These are phyloP conservation scores for Tiliqua scincoides DNA, from an alignment of 2,113 vertebrate species.

Conservation along the genomic window DNA sequence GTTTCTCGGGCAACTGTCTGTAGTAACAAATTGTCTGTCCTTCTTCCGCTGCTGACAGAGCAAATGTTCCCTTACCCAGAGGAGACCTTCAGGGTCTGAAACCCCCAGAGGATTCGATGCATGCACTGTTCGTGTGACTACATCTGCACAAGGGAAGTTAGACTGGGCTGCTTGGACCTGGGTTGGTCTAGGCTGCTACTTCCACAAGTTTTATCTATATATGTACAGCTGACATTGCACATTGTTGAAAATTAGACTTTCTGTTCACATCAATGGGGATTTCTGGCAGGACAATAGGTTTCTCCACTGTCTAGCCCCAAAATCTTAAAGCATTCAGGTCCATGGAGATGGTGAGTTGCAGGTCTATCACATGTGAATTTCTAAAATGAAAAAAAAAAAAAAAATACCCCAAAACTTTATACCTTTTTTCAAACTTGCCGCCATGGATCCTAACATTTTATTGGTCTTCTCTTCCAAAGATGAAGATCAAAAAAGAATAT, in stretches of 20 bases:
- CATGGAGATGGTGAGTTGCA: not conserved
- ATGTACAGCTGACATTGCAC: not conserved
- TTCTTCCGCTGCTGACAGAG: no score
- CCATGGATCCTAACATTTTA: not conserved
- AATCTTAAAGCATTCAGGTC: not conserved
- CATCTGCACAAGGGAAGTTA: no score
- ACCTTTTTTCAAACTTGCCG: not conserved
- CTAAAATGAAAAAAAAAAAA: not conserved
- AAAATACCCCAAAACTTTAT: not conserved
- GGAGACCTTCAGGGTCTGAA: no score
- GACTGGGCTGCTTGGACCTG: no score
- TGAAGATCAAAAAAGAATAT: not conserved
- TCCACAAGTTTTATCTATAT: not conserved
- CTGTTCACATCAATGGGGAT: not conserved
- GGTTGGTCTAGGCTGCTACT: no score
- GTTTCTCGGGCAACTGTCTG: no score
- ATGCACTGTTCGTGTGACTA: no score
- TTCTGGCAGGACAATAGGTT: not conserved
- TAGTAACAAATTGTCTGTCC: no score
- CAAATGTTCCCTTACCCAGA: no score
- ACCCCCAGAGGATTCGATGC: no score
- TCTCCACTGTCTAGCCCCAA: not conserved
- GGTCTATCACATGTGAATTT: not conserved
- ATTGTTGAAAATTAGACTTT: not conserved
- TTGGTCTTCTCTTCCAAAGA: conserved; percentile 15